These are phyloP conservation scores for Urosaurus nigricauda DNA, from an alignment of 2,797 vertebrate genomes.

Conservation along the genomic window DNA sequence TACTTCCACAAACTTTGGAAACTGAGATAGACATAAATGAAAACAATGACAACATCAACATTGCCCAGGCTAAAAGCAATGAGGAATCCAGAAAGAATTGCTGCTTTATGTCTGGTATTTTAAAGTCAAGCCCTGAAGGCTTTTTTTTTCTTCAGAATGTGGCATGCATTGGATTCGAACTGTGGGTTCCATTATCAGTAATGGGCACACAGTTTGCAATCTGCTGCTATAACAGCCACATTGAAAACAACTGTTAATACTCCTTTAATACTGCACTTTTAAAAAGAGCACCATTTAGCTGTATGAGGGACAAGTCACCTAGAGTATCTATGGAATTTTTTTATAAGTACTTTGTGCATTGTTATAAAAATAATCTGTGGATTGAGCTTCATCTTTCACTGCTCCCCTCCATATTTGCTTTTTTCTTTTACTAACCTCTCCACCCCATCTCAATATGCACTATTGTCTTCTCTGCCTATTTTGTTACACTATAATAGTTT, in stretches of 20 bases:
- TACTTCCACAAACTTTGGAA: background rate
- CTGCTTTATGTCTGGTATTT: background rate
- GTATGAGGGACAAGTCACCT: background rate
- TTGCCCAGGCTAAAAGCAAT: background rate
- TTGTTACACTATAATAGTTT: background rate
- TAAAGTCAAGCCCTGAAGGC: background rate
- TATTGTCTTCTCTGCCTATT: background rate
- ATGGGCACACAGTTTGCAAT: background rate
- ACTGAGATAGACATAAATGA: background rate
- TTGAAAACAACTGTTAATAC: background rate
- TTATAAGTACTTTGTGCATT: background rate
- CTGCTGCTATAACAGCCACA: background rate
- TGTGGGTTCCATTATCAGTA: slow-evolving; percentile 11
- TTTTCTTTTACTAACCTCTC: background rate
- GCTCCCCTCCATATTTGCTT: no score
- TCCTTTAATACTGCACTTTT: background rate
- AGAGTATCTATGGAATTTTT: background rate
- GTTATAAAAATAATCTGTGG: background rate
- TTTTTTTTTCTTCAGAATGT: background rate
- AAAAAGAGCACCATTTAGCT: background rate
- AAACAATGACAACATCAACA: background rate
- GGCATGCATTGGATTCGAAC: background rate
- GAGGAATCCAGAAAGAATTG: background rate
- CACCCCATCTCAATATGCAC: background rate
- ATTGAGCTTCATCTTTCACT: background rate